Evolutionary conservation across 2,797 vertebrate species (phyloP).

Genomic region (Coreius guichenoti): DNA sequence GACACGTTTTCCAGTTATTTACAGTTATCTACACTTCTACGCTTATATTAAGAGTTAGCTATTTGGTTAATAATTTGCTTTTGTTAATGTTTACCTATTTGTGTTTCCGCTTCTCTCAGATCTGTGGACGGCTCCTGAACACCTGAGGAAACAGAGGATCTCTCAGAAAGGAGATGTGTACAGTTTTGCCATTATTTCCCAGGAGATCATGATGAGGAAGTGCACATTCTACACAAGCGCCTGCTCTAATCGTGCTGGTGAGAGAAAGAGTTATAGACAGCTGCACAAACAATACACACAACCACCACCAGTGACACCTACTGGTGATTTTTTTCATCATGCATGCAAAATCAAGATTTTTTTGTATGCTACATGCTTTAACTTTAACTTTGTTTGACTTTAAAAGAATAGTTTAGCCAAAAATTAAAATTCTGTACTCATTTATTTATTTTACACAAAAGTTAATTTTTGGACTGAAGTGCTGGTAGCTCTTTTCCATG

Average conservation of each 20-base stretch:
- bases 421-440: background rate
- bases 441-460: background rate
- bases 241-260: slow-evolving; percentile 81
- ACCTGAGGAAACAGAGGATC: slow-evolving; percentile 80
- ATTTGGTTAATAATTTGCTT: slow-evolving; percentile 1
- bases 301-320: slow-evolving; percentile 29
- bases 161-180: slow-evolving; percentile 97
- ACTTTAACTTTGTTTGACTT: too few relatives aligned
- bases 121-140: slow-evolving; percentile 90
- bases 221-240: slow-evolving; percentile 85
- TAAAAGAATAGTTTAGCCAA: background rate
- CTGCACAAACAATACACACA: background rate
- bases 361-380: background rate
- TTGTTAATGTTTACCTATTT: background rate
- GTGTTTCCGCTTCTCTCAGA: slow-evolving; percentile 63
- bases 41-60: background rate
- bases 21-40: background rate
- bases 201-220: slow-evolving; percentile 92
- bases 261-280: background rate
- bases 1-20: slow-evolving; percentile 26
- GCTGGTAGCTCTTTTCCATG: background rate
- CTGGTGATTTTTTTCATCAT: slow-evolving; percentile 31
- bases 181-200: slow-evolving; percentile 91
- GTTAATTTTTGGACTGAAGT: background rate
- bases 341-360: background rate